Evolutionary conservation across 2,888 invertebrate species (phyloP), one percentile per base, ranked within the genome.

Genomic region (Acrobasis suavella): DNA sequence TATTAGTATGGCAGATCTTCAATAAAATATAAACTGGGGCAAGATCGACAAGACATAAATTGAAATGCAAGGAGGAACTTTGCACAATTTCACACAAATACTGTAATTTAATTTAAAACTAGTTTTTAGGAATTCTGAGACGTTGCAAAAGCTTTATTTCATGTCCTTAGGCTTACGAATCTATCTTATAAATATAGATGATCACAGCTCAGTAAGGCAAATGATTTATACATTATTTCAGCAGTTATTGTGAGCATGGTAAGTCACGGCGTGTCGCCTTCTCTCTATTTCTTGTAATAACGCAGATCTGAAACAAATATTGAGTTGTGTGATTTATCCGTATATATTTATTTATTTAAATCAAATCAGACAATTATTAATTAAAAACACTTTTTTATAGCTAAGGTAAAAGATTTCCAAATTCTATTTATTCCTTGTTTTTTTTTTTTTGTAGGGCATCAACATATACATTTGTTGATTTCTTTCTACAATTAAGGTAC

Each of bases 261-360:
- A 92, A 64, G 88, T 81, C 56, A 87, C 84, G 22, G 86, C 84
- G 67, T 83, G 87, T 72, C 93, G 86, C 77, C 93, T 87, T 72
- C 94, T 93, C 76, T 96, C 96, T 90, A 96, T 95, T 89, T 96
- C 96, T 82, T 95, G 95, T 67, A 96, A 87, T 72, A 96, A 87
- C 8, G 96, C 96, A 70, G 96, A 95, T 79, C 97, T 96, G 86
- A 72, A 94, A 93, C 64, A 72, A 68, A n/a, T n/a, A n/a, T n/a
- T n/a, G n/a, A n/a, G n/a, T n/a, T n/a, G n/a, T n/a, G n/a, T n/a
- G n/a, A n/a, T n/a, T n/a, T n/a, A n/a, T n/a, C n/a, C n/a, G n/a
- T n/a, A n/a, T n/a, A n/a, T n/a, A n/a, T n/a, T n/a, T n/a, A n/a
- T n/a, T n/a, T n/a, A n/a, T n/a, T n/a, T n/a, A n/a, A n/a, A n/a